Evolutionary conservation across 2,113 vertebrate genomes (phyloP).

Genomic region (Cathartes aura): DNA sequence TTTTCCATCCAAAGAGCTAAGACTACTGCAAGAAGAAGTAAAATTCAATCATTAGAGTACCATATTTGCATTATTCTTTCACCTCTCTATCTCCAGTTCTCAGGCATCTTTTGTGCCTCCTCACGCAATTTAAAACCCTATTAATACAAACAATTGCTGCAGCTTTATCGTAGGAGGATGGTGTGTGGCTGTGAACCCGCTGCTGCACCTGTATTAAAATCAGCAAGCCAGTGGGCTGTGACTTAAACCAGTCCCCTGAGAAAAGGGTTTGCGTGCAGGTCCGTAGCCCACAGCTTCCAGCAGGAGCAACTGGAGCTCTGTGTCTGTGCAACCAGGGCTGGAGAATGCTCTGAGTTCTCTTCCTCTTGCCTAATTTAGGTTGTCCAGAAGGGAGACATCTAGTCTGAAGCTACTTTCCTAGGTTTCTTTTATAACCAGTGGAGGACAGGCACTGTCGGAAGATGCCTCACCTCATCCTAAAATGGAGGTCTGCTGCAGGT

Average conservation of each 20-base stretch:
- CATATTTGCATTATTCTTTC: neutral
- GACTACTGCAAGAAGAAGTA: neutral
- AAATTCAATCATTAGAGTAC: neutral
- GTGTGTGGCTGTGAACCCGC: neutral
- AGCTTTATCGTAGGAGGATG: neutral
- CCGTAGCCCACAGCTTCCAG: neutral
- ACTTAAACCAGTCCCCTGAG: neutral
- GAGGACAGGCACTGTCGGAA: neutral
- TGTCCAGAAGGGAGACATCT: neutral
- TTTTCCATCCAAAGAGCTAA: neutral
- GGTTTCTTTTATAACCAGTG: neutral
- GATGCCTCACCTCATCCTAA: neutral
- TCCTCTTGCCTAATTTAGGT: neutral
- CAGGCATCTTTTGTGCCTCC: neutral
- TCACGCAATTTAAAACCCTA: neutral
- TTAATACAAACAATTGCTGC: neutral
- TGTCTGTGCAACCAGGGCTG: neutral
- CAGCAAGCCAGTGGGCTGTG: neutral
- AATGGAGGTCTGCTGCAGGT: neutral
- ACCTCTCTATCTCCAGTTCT: neutral
- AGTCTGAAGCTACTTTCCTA: neutral
- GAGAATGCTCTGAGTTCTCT: neutral
- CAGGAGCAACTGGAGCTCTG: neutral
- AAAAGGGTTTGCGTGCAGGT: neutral
- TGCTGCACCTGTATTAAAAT: conserved; percentile 29